Evolutionary conservation across 2,113 vertebrate genomes (phyloP).

Genomic region (Platysteira castanea): DNA sequence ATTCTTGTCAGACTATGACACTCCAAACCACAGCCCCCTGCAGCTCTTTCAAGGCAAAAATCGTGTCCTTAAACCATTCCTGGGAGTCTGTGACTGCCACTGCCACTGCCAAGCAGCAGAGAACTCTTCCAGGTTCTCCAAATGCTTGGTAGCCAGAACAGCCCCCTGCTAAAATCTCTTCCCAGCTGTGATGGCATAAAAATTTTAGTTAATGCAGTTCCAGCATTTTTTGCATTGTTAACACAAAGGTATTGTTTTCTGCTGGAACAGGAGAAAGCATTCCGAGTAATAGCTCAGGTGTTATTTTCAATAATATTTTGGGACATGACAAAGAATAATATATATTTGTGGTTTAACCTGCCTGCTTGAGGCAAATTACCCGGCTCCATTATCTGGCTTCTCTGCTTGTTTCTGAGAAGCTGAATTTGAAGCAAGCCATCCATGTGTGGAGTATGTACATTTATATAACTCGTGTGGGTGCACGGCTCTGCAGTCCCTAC

Average conservation of each 20-base stretch:
- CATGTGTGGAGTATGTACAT: rapidly evolving
- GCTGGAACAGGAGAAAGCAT: neutral
- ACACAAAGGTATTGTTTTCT: neutral
- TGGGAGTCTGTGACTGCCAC: rapidly evolving
- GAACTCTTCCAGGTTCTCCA: neutral
- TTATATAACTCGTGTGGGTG: rapidly evolving
- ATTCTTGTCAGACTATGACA: neutral
- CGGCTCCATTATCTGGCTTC: neutral
- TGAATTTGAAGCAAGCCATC: neutral
- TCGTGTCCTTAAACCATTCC: neutral
- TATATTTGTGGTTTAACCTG: neutral
- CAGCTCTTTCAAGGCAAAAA: neutral
- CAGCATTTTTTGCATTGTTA: neutral
- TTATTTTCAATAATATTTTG: neutral
- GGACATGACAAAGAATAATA: neutral
- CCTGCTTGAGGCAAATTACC: neutral
- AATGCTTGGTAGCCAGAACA: neutral
- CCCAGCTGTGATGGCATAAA: neutral
- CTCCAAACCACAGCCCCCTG: neutral
- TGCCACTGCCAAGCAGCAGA: neutral
- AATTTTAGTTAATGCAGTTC: neutral
- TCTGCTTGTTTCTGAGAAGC: neutral
- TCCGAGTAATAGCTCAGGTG: neutral
- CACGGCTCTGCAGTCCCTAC: neutral
- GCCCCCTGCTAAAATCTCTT: neutral